Conservation (phyloP, 2,797 vertebrate genomes). For the Pangasius macronema region DNA sequence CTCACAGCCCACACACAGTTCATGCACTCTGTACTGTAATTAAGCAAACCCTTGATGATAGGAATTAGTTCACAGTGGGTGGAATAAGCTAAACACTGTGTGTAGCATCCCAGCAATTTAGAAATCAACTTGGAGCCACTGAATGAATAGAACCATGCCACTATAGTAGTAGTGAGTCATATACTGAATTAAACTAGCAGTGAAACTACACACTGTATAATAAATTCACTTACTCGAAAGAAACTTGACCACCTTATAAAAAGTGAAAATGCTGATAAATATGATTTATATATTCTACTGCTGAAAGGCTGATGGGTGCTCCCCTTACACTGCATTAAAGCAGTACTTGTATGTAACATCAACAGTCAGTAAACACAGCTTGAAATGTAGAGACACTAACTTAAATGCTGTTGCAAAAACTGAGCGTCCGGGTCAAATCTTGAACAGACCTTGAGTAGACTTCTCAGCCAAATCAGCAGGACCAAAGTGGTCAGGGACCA, state of each 20-base stretch:
- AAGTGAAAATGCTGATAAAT: constrained; percentile 14
- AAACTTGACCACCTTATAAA: constrained; percentile 22
- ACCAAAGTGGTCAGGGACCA: constrained; percentile 59
- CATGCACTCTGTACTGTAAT: constrained; percentile 35
- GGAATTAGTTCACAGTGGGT: constrained; percentile 32
- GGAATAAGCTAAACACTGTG: constrained; percentile 43
- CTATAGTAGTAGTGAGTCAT: background rate
- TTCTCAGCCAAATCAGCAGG: constrained; percentile 19
- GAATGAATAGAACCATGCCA: constrained; percentile 17
- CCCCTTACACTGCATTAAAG: background rate
- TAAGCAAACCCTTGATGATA: constrained; percentile 29
- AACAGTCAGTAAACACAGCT: background rate
- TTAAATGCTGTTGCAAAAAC: constrained; percentile 7
- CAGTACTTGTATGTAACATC: background rate
- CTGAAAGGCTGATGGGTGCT: constrained; percentile 9
- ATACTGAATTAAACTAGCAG: background rate
- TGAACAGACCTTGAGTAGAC: background rate
- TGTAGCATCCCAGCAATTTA: constrained; percentile 30
- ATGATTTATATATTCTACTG: background rate
- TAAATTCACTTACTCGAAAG: background rate
- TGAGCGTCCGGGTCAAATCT: background rate
- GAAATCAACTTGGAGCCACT: constrained; percentile 33
- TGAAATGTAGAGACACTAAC: background rate
- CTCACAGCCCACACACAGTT: constrained; percentile 28
- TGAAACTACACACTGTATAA: background rate